Conservation (phyloP, 2,888 invertebrate species). For the Pollenia griseotomentosa region DNA sequence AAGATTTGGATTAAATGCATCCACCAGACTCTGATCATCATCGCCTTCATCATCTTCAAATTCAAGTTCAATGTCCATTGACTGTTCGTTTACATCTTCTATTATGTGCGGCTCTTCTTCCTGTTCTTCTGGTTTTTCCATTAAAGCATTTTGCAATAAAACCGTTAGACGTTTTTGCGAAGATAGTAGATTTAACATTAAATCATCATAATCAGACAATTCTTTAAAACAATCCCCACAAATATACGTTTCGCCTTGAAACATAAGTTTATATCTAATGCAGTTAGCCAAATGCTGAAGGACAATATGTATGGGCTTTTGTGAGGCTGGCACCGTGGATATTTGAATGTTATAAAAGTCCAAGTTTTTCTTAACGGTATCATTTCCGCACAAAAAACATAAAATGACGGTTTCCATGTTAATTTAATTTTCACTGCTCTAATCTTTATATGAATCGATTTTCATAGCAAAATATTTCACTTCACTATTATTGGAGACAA, state of each 20-base stretch:
- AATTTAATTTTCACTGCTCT: conserved; percentile 57
- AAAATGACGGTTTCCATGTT: conserved; percentile 75
- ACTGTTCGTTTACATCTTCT: conserved; percentile 50
- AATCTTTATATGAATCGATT: conserved; percentile 48
- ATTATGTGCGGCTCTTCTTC: neutral
- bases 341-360: conserved; percentile 76
- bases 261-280: conserved; percentile 78
- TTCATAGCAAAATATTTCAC: conserved; percentile 49
- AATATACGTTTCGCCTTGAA: conserved; percentile 76
- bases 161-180: conserved; percentile 79
- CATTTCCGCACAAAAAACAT: conserved; percentile 80
- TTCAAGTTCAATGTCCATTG: conserved; percentile 60
- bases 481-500: conserved; percentile 70
- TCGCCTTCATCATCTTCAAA: conserved; percentile 63
- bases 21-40: conserved; percentile 75
- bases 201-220: conserved; percentile 79
- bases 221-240: conserved; percentile 79
- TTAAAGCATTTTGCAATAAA: conserved; percentile 78
- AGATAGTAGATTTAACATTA: conserved; percentile 81
- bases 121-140: conserved; percentile 45
- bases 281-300: conserved; percentile 80
- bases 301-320: conserved; percentile 79
- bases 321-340: conserved; percentile 79
- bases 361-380: conserved; percentile 73
- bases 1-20: conserved; percentile 73